Base-by-base conservation (phyloP, 2,888 invertebrate genomes). In the Xylota sylvarum region DNA sequence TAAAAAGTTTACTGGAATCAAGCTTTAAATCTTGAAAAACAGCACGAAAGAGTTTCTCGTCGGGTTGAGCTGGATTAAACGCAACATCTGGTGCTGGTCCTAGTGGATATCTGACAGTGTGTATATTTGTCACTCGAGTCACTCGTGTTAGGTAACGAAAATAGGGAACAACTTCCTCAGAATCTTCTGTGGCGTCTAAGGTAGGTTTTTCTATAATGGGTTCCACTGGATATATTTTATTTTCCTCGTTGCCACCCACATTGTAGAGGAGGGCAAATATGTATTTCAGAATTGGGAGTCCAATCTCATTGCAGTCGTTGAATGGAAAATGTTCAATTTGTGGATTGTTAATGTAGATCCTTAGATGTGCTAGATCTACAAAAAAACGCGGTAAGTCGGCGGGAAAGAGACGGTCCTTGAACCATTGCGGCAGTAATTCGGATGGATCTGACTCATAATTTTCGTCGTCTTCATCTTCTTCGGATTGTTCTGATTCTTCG, bases 241-340 rank as follows among this genome's bases (percentile, higher is more conserved):
- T 55, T 10, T 78, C 82, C 23, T 90, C 89, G 0, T 60, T 87
- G 0, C 89, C 90, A 0, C 90, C 84, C 3, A 89, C 91, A 46
- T 90, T 87, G 58, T 91, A 90, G 3, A 94, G 76, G 17, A 94
- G 81, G 2, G 92, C 91, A 87, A 93, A 95, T 64, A 95, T 94
- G 80, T 94, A 94, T 88, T 93, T 92, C 46, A 97, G 89, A 85
- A 97, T 94, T 12, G 94, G 94, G 84, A 96, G 90, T 35, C 94
- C 94, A 72, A 94, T 93, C 6, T 93, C 89, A 88, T 95, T 94
- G 6, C 95, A 94, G 84, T 96, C 94, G 4, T 94, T 93, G 56
- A 94, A 93, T 4, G 91, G 91, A 89, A 94, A 94, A 90, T 96
- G 95, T 91, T 97, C 97, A 5, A 96, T 94, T 93, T 96, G 96